Percentiles rank a stretch among this genome's conserved stretches.
Evolutionary conservation across 2,888 invertebrate species (phyloP).

Genomic region (Lasioglossum lativentre): DNA sequence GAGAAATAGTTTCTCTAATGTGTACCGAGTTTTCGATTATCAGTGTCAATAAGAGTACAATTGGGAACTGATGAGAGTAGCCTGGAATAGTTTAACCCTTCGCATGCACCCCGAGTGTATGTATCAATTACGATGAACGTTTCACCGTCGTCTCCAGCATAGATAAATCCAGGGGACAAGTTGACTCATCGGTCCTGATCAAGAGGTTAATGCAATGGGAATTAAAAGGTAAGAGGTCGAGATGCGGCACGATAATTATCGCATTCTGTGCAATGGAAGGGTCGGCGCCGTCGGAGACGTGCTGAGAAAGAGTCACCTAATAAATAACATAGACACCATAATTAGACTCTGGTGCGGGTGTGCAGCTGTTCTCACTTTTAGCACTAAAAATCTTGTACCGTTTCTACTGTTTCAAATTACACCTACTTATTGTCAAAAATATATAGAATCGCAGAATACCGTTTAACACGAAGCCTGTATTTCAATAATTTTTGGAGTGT

Average conservation of each 20-base stretch:
- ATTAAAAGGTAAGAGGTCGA: constrained; percentile 1
- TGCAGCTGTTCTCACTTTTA: no score
- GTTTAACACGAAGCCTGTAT: no score
- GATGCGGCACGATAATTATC: neutral
- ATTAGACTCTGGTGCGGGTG: no score
- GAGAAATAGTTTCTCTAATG: neutral
- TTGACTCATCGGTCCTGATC: neutral
- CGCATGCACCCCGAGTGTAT: neutral
- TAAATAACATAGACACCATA: neutral
- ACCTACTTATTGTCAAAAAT: no score
- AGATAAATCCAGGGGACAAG: neutral
- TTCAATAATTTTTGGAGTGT: no score
- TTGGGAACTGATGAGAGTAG: neutral
- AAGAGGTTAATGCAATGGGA: neutral
- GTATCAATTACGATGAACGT: neutral
- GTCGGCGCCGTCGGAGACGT: neutral
- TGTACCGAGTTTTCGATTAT: neutral
- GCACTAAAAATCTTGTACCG: no score
- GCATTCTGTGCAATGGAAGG: neutral
- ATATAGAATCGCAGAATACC: no score
- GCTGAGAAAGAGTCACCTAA: neutral
- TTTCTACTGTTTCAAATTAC: no score
- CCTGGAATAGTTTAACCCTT: neutral
- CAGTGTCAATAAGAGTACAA: neutral
- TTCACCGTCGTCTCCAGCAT: neutral